Base-by-base conservation (phyloP, 2,113 vertebrate genomes). In the Phycodurus eques region DNA sequence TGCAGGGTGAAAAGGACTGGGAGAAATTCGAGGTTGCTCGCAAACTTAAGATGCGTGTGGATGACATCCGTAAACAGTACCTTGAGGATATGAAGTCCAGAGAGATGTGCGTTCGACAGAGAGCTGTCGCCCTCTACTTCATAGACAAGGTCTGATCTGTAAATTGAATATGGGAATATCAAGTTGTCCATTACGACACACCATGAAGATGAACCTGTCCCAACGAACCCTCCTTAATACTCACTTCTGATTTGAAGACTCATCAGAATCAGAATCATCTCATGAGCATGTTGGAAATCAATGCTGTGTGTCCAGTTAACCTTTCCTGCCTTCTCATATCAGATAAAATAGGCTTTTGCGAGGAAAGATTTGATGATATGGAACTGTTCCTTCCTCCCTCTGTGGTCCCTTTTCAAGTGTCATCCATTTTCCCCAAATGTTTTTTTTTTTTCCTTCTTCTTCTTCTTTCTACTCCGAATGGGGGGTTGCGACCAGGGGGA, bases 81-180 rank as follows among this genome's bases (percentile, higher is more conserved):
- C 46, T 10, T 8, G 11, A n/a, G 62, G 89, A 93, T 82, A 88
- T 92, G 17, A 93, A 93, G 73, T 91, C 90, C 1, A 89, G 87
- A 76, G 69, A 92, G 81, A 92, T 93, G 89, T 57, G 74, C 9
- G 71, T 68, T 0, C 82, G 91, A 0, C 90, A 94, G 81, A 75
- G 91, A 87, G 89, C 69, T 0, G 79, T 92, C 74, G 92, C 93
- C 31, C 84, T 94, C 65, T 92, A 92, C 84, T 93, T 94, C 74
- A 88, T 91, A 61, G 93, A 92, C 83, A 92, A 94, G 85, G 90
- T 93, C 42, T 31, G 68, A 59, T 39, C 35, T 39, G 22, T 35
- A 2, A 5, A 11, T 35, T 10, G 22, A 51, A 11, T 68, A 47
- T 46, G 19, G n/a, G 20, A 6, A 62, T 42, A 33, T 31, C 39